phyloP scores from a whole-genome alignment of 2,113 vertebrate species.

The Gymnorhina tibicen region DNA sequence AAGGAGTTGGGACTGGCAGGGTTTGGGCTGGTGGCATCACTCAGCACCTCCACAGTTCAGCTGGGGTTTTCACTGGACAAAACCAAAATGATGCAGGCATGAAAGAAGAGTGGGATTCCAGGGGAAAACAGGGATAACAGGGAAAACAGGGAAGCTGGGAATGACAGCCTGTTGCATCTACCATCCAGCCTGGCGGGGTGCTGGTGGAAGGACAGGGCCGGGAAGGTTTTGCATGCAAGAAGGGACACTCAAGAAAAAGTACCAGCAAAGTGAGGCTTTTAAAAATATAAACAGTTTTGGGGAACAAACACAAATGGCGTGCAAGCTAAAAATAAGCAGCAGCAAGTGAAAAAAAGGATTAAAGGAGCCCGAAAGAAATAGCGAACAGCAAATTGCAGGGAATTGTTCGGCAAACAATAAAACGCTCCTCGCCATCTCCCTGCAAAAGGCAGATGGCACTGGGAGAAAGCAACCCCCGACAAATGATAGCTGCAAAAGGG shows the following conservation, averaged over 20 bases:
- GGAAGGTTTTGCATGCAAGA: not conserved
- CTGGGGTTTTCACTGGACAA: not conserved
- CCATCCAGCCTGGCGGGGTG: not conserved
- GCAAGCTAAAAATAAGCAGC: not conserved
- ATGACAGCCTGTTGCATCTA: not conserved
- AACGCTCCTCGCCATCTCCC: constrained; percentile 32
- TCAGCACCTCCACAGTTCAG: not conserved
- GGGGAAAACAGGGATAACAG: not conserved
- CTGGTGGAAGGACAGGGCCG: not conserved
- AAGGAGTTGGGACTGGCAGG: not conserved
- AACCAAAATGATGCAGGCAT: not conserved
- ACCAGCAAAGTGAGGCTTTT: not conserved
- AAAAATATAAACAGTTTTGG: not conserved
- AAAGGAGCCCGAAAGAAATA: not conserved
- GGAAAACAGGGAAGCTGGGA: not conserved
- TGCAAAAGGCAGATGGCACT: constrained; percentile 17
- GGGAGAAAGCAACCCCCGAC: constrained; percentile 18
- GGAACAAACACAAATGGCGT: not conserved
- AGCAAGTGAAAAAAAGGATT: not conserved
- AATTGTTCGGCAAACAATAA: constrained; percentile 54
- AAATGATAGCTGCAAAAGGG: constrained; percentile 37
- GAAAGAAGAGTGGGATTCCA: not conserved
- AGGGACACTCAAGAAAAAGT: not conserved
- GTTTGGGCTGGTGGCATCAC: not conserved
- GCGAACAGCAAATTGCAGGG: constrained; percentile 43